These are phyloP conservation scores for Cisticola juncidis DNA, from an alignment of 2,113 vertebrate genomes.

Conservation along the genomic window DNA sequence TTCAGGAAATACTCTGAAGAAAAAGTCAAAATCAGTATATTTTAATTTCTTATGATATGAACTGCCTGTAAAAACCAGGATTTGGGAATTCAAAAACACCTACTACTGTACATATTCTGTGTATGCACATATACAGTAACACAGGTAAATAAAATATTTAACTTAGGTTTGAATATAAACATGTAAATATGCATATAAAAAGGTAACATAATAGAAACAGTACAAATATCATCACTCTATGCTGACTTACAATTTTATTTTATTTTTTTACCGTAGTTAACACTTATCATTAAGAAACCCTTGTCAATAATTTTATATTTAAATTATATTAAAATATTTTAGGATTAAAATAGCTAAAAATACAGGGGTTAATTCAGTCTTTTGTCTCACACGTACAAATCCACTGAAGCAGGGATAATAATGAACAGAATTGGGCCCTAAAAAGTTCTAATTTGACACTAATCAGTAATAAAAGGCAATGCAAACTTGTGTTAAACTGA, in stretches of 20 bases:
- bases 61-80: neutral
- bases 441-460: slow-evolving; percentile 63
- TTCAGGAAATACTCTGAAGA: neutral
- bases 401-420: slow-evolving; percentile 10
- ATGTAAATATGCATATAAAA: neutral
- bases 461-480: slow-evolving; percentile 59
- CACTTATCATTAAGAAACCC: neutral
- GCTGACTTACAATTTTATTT: neutral
- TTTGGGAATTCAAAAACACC: neutral
- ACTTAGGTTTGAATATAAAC: neutral
- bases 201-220: neutral
- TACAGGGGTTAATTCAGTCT: neutral
- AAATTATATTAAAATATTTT: slow-evolving; percentile 8
- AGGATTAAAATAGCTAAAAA: neutral
- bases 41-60: neutral
- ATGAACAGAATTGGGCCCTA: slow-evolving; percentile 11
- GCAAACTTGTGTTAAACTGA: slow-evolving; percentile 60
- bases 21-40: neutral
- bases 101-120: neutral
- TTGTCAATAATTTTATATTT: neutral
- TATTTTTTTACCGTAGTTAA: neutral
- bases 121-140: neutral
- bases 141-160: neutral
- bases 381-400: neutral
- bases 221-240: neutral